Evolutionary conservation across 2,797 vertebrate genomes (phyloP).

Genomic region (Gymnodraco acuticeps): DNA sequence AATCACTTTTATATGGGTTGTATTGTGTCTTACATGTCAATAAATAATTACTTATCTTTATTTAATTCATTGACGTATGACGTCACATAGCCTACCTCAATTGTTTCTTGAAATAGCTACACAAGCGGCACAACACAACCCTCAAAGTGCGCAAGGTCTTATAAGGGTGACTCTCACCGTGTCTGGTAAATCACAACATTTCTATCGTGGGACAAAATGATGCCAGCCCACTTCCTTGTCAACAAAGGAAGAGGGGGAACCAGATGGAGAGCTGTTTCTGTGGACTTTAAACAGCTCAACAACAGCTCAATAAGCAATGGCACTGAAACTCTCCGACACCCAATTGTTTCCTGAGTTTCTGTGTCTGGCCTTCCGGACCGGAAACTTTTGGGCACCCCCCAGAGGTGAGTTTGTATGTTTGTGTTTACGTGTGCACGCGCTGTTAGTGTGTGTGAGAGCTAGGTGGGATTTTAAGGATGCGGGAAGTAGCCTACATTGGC

Average conservation of each 20-base stretch:
- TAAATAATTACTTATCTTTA: background rate
- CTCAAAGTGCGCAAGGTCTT: constrained; percentile 17
- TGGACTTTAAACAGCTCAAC: constrained; percentile 49
- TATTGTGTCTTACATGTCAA: constrained; percentile 3
- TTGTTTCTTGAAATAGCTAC: constrained; percentile 9
- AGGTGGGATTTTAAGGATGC: constrained; percentile 53
- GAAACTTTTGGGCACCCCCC: constrained; percentile 80
- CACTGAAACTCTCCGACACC: constrained; percentile 70
- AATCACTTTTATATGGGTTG: too few species aligned
- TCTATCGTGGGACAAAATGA: constrained; percentile 56
- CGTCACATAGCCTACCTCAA: background rate
- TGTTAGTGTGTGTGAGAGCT: constrained; percentile 27
- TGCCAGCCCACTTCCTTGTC: constrained; percentile 67
- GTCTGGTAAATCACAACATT: constrained; percentile 52
- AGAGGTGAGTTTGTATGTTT: constrained; percentile 50
- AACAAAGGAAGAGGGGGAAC: constrained; percentile 79
- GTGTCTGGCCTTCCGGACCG: constrained; percentile 67
- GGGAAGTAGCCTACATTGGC: constrained; percentile 66
- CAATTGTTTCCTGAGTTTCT: constrained; percentile 83
- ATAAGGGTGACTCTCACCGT: constrained; percentile 2
- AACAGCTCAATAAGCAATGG: constrained; percentile 49
- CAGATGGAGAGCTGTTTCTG: constrained; percentile 76
- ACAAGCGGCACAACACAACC: constrained; percentile 35
- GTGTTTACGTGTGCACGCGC: constrained; percentile 29
- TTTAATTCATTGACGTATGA: background rate